These are phyloP conservation scores for Micropoecilia bifurca DNA, from an alignment of 2,797 vertebrate species.

Conservation along the genomic window DNA sequence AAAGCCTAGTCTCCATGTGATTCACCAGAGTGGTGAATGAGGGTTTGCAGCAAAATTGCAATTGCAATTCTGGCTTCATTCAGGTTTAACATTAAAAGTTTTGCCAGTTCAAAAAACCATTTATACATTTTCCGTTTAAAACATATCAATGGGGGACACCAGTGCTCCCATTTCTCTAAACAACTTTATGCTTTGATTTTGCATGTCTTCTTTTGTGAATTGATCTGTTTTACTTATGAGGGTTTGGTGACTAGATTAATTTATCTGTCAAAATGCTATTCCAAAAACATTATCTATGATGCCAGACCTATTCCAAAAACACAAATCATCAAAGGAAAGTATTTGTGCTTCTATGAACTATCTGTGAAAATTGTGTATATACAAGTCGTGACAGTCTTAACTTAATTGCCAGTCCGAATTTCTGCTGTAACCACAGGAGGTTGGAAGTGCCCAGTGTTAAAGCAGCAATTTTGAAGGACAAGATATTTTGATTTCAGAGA, in stretches of 20 bases:
- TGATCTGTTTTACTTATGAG: neutral
- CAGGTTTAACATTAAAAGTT: neutral
- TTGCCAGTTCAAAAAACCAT: neutral
- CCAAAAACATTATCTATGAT: neutral
- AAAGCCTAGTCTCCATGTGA: neutral
- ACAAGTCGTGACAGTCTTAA: conserved; percentile 9
- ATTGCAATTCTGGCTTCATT: neutral
- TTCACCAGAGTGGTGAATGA: neutral
- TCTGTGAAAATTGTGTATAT: neutral
- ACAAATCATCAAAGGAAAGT: neutral
- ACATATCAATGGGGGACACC: neutral
- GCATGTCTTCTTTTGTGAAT: neutral
- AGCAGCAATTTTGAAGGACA: conserved; percentile 47
- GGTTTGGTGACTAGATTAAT: neutral
- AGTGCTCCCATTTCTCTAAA: neutral
- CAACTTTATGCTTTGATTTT: neutral
- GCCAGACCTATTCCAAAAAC: neutral
- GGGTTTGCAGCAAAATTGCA: neutral
- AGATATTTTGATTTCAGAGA: conserved; percentile 49
- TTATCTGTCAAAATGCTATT: neutral
- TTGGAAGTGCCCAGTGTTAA: conserved; percentile 13
- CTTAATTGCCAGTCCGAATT: conserved; percentile 26
- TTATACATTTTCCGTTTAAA: neutral
- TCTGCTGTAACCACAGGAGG: conserved; percentile 21
- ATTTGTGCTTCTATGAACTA: neutral